Conservation (phyloP, 2,797 vertebrate species). For the Pipistrellus nathusii region DNA sequence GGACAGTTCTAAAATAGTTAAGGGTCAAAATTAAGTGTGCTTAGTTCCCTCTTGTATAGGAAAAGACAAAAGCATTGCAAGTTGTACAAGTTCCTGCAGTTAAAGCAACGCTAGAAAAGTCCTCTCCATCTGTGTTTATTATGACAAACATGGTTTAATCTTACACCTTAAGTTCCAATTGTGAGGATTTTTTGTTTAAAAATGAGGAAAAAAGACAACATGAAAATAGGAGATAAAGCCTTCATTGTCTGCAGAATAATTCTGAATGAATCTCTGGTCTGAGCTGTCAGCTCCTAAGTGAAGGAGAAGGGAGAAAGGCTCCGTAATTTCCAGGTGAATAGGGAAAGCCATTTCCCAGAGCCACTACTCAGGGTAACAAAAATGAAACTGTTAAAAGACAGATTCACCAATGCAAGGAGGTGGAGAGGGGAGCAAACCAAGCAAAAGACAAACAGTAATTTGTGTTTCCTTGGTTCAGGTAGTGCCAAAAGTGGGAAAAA, state of each 20-base stretch:
- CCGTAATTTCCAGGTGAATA: conserved; percentile 84
- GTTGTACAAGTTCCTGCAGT: conserved; percentile 90
- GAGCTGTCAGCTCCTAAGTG: conserved; percentile 85
- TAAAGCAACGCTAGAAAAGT: conserved; percentile 86
- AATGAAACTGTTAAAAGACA: conserved; percentile 86
- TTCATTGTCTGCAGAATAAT: conserved; percentile 88
- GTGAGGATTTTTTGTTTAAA: conserved; percentile 84
- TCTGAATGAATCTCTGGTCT: conserved; percentile 87
- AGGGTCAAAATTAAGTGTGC: conserved; percentile 50
- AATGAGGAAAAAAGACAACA: conserved; percentile 81
- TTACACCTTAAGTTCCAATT: conserved; percentile 82
- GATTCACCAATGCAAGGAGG: conserved; percentile 57
- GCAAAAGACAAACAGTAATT: conserved; percentile 78
- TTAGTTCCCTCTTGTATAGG: conserved; percentile 72
- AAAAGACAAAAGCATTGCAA: conserved; percentile 56
- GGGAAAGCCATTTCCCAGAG: conserved; percentile 86
- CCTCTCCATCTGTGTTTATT: conserved; percentile 89
- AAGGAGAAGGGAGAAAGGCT: conserved; percentile 83
- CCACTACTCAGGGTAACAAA: conserved; percentile 83
- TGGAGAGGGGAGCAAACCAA: neutral
- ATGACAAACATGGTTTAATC: conserved; percentile 87
- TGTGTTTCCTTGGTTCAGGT: conserved; percentile 80
- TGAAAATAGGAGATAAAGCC: conserved; percentile 86
- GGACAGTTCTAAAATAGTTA: conserved; percentile 53
- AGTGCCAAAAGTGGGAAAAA: conserved; percentile 85